Evolutionary conservation across 1,140 invertebrate genomes (phyloP), one percentile per base, ranked within the genome.

Genomic region (Drosophila rufa): DNA sequence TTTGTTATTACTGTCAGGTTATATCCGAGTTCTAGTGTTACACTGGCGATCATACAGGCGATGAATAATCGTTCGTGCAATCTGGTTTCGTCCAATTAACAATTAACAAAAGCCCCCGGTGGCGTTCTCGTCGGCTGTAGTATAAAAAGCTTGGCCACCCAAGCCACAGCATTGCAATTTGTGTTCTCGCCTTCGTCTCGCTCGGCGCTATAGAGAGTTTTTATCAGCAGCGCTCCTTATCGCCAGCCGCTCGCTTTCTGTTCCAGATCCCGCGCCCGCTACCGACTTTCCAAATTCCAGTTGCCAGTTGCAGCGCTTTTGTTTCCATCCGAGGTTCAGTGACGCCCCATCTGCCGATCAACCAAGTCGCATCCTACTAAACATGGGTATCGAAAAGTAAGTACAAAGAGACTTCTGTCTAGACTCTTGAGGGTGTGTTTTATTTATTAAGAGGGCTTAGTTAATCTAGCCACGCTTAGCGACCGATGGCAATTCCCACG

Each of bases 331-430:
- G 53, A 42, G 40, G 36, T 43, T 83, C 81, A 89, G 86, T 89
- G 64, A 71, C 60, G 60, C 65, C 73, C 65, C 78, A 67, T 22
- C 57, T 47, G 74, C 74, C 85, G 85, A 66, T 62, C 67, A 65
- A 65, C 73, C 53, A 64, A 90, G 86, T 91, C 71, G 62, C 80
- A 42, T 40, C 57, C 64, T 43, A 27, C 50, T 55, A 48, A 51
- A 25, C 14, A 90, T 90, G 85, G 76, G 85, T 46, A 60, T 90
- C 53, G 85, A 90, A 33, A 90, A 82, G 85, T 90, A 70, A 90
- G 85, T 91, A 79, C 15, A 5, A 30, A 38, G 8, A 22, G 33
- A 15, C 22, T 66, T 1, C 12, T 17, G 36, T 22, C n/a, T 30
- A 7, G 27, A 6, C 5, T 30, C 27, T 58, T 8, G 38, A n/a